Base-by-base conservation (phyloP, 2,888 invertebrate genomes). In the Hypomecis punctinalis region DNA sequence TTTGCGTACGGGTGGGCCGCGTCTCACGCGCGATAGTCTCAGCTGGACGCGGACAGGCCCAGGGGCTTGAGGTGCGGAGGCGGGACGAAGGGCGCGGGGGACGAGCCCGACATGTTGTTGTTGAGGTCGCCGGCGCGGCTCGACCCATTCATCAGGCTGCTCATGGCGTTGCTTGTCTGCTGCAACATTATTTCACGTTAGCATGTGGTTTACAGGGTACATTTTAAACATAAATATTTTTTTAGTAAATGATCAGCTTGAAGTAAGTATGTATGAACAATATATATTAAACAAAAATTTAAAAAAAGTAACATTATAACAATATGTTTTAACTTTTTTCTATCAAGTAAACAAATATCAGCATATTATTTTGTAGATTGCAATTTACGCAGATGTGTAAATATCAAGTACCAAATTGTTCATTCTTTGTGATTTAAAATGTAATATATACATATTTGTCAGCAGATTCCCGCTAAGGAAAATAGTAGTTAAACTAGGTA, bases 61-160 rank as follows among this genome's bases (percentile, higher is more conserved):
- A 95, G 93, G 64, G 94, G 93, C 78, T 93, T 92, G 79, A 94
- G 92, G 86, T 94, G 94, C 76, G 94, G 86, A 67, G 94, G 94
- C 1, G 93, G 85, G 63, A 83, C 78, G 80, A 90, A 90, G 42
- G 90, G 80, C 13, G 91, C 91, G 48, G 91, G 85, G 35, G 90
- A 90, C 68, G 94, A 83, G 70, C 91, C 94, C 11, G 95, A 94
- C 95, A 95, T 95, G 88, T 95, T 95, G 90, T 95, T 95, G 92
- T 95, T 95, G 74, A 95, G 85, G 82, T 95, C 95, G n/a, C 95
- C 95, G 57, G 94, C 88, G 63, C 91, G 82, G 67, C 86, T 80
- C 3, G 91, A 88, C 40, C 93, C 94, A 83, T 94, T 95, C 91
- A 95, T 94, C 77, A 94, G 83, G 46, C 83, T 81, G 57, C 85